phyloP scores from a whole-genome alignment of 1,140 invertebrate species.

The Dreissena rostriformis region DNA sequence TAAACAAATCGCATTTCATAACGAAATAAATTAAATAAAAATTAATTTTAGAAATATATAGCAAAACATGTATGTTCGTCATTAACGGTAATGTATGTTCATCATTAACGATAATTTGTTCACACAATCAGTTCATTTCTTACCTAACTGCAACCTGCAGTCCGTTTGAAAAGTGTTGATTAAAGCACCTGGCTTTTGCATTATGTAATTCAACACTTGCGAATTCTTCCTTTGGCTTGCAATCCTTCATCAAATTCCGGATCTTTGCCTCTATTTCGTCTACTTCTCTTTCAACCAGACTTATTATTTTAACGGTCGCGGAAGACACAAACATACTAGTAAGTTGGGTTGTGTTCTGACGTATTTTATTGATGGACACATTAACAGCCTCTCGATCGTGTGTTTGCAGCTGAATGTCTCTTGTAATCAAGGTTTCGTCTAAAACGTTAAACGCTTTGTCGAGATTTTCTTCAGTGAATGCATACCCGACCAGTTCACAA shows the following conservation, averaged over 20 bases:
- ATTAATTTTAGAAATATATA: too few species aligned
- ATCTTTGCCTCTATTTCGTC: neutral
- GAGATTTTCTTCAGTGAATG: neutral
- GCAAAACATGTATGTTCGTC: too few species aligned
- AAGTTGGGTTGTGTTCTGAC: too few species aligned
- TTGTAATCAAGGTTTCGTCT: neutral
- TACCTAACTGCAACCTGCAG: too few species aligned
- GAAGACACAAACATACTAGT: too few species aligned
- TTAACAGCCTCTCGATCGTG: too few species aligned
- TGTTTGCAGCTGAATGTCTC: neutral
- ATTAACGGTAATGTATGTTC: too few species aligned
- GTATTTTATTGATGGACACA: too few species aligned
- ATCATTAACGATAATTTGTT: too few species aligned
- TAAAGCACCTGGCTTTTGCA: neutral
- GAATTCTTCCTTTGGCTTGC: neutral
- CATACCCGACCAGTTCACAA: neutral
- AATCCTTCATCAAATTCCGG: neutral
- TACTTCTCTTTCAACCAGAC: neutral
- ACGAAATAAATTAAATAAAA: too few species aligned
- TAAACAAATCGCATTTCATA: too few species aligned
- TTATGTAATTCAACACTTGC: neutral
- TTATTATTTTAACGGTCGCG: neutral
- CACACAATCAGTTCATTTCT: too few species aligned
- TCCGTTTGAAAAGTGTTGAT: neutral
- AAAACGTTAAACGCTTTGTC: neutral